Evolutionary conservation across 1,140 invertebrate genomes (phyloP).

Genomic region (honey bee (Apis mellifera)): Amel_HAv3.1 CM009931.2:7582501-7583000

Average conservation of each 20-base stretch:
- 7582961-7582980: constrained; percentile 10
- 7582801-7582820: not conserved
- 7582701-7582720: not conserved
- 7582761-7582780: constrained; percentile 29
- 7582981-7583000: constrained; percentile 1
- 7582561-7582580: too few relatives aligned
- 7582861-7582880: constrained; percentile 15
- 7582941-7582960: constrained; percentile 10
- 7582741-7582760: constrained; percentile 15
- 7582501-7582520: too few relatives aligned
- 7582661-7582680: not conserved
- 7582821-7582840: not conserved
- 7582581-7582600: too few relatives aligned
- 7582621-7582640: not conserved
- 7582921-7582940: constrained; percentile 34
- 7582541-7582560: too few relatives aligned
- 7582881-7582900: constrained; percentile 50
- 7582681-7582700: constrained; percentile 3
- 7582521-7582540: too few relatives aligned
- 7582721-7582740: constrained; percentile 14
- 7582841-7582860: not conserved
- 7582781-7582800: too few relatives aligned
- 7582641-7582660: not conserved
- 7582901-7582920: constrained; percentile 33
- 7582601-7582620: too few relatives aligned